phyloP scores from a whole-genome alignment of 35 echinoderm and acorn worm genomes.

The Strongylocentrotus purpuratus region DNA sequence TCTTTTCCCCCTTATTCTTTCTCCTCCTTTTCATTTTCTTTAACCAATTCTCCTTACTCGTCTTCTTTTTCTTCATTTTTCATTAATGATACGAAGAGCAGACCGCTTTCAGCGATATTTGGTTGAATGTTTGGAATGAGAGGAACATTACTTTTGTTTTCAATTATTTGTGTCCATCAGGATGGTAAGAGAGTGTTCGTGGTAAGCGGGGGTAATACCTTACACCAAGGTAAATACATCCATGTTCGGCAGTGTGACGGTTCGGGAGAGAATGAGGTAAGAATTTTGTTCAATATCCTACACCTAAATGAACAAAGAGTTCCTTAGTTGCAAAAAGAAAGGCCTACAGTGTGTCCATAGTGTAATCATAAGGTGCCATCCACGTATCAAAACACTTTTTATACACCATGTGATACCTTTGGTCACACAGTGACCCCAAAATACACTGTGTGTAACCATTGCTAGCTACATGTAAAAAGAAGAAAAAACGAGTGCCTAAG shows the following conservation, averaged over 20 bases:
- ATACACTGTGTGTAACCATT: too few relatives aligned
- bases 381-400: too few relatives aligned
- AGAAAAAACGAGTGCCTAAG: too few relatives aligned
- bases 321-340: not conserved
- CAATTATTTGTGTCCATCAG: too few relatives aligned
- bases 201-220: not conserved
- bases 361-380: not conserved
- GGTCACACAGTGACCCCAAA: too few relatives aligned
- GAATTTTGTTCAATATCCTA: not conserved
- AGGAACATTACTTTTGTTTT: not conserved
- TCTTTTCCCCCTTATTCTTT: not conserved
- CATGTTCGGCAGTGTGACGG: not conserved
- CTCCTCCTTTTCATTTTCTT: not conserved
- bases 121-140: not conserved
- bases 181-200: conserved; percentile 27
- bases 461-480: too few relatives aligned
- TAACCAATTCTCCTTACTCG: not conserved
- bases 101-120: too few relatives aligned
- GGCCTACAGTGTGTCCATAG: too few relatives aligned
- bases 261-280: not conserved
- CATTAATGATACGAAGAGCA: not conserved
- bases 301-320: not conserved
- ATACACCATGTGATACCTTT: too few relatives aligned
- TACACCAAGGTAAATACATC: conserved; percentile 39
- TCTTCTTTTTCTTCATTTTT: not conserved